Conservation (phyloP, 2,797 vertebrate genomes). For the Tadarida brasiliensis region DNA sequence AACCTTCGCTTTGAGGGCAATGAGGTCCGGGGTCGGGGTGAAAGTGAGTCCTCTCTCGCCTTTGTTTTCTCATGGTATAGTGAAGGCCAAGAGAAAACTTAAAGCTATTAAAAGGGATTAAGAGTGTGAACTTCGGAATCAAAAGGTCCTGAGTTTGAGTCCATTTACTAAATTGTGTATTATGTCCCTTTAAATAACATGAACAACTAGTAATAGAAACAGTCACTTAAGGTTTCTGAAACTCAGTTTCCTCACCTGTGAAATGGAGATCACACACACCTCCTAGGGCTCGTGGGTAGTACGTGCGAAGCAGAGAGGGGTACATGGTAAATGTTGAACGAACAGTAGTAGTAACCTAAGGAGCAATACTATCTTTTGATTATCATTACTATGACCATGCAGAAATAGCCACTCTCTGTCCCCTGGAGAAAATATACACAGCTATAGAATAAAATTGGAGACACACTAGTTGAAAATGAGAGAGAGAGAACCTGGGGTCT, state of each 20-base stretch:
- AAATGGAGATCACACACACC: background rate
- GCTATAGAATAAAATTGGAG: background rate
- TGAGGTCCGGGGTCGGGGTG: background rate
- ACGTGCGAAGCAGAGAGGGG: background rate
- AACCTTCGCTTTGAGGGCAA: background rate
- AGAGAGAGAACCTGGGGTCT: background rate
- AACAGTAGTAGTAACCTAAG: background rate
- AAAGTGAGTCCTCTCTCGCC: background rate
- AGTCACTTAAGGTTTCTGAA: background rate
- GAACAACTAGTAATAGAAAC: background rate
- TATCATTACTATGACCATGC: background rate
- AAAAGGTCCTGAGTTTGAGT: background rate
- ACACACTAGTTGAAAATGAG: background rate
- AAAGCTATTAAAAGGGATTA: background rate
- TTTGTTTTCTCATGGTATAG: background rate
- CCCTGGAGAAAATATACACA: background rate
- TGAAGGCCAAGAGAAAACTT: background rate
- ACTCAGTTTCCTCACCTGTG: background rate
- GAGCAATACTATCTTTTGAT: background rate
- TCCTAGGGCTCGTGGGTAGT: background rate
- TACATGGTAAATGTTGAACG: background rate
- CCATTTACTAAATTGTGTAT: background rate
- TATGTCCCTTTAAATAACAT: background rate
- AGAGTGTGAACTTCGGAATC: background rate
- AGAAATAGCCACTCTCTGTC: background rate